Evolutionary conservation across 37 sponge, comb jelly and placozoan species (phyloP), one percentile per base, ranked within the genome.

Genomic region (Dysidea cf. avara): DNA sequence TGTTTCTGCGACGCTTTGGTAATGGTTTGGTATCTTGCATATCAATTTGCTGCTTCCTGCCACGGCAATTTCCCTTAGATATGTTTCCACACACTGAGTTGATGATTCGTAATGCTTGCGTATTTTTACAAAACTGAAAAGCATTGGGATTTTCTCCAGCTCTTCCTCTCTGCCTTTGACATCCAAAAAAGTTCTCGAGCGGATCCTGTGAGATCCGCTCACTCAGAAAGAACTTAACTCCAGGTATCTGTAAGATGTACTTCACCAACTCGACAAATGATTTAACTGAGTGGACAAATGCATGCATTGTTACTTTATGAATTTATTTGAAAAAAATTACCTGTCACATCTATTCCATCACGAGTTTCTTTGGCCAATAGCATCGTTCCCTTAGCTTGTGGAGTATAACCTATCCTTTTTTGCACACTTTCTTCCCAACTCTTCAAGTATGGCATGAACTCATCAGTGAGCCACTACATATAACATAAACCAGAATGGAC

Each of bases 61-160:
- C n/a, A n/a, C n/a, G n/a, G n/a, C n/a, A n/a, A n/a, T n/a, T n/a
- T n/a, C n/a, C n/a, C n/a, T 31, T 32, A 31, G 39, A 22, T 59
- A 30, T 39, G 3, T 47, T 49, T 17, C 39, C 59, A 47, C 74
- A 73, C 38, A 73, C 37, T 4, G 29, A 38, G 25, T 73, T 59
- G n/a, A 73, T 73, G 20, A 73, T 61, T 26, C 74, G 21, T n/a
- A 73, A 26, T 25, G 61, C 74, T 58, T 73, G 74, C 18, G 74
- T 73, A 61, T 73, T 73, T 47, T 59, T 73, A 5, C 24, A 24
- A 58, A 73, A 73, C 31, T 73, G 61, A 25, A 43, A 47, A 36
- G 39, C 74, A 73, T 73, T 73, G 20, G 56, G 74, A 57, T 57
- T 57, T 32, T 57, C 25, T 32, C 31, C 16, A 32, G 31, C 26